phyloP scores from a whole-genome alignment of 2,113 vertebrate species.

The Brachyistius frenatus region DNA sequence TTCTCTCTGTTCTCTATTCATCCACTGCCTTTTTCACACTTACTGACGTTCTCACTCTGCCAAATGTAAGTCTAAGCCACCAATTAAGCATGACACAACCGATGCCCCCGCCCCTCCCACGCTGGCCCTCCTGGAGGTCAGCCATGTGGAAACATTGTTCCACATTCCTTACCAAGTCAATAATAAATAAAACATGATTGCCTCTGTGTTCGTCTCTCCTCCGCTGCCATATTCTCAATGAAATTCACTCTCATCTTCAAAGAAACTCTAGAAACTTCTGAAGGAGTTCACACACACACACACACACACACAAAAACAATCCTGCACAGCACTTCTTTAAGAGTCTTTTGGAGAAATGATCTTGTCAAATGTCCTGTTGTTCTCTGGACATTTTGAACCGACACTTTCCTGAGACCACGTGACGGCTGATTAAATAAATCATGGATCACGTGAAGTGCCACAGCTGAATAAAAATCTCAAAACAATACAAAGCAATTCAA shows the following conservation, averaged over 20 bases:
- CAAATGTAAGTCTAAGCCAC: slow-evolving; percentile 68
- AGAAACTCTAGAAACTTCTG: slow-evolving; percentile 40
- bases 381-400: slow-evolving; percentile 10
- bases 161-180: slow-evolving; percentile 82
- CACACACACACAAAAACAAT: slow-evolving; percentile 10
- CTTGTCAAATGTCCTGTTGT: background rate
- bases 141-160: slow-evolving; percentile 86
- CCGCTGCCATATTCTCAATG: slow-evolving; percentile 17
- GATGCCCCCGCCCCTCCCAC: slow-evolving; percentile 64
- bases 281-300: background rate
- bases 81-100: slow-evolving; percentile 79
- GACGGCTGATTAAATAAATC: slow-evolving; percentile 20
- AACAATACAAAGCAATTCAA: no score
- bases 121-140: slow-evolving; percentile 73
- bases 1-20: slow-evolving; percentile 29
- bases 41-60: slow-evolving; percentile 42
- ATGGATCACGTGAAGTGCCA: background rate
- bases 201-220: slow-evolving; percentile 51
- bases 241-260: slow-evolving; percentile 39
- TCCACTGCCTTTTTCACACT: slow-evolving; percentile 53
- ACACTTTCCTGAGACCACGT: background rate
- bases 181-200: slow-evolving; percentile 84
- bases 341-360: background rate
- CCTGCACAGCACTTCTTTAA: slow-evolving; percentile 14
- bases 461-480: background rate